Evolutionary conservation across 2,113 vertebrate genomes (phyloP).

Genomic region (Isurus oxyrinchus): DNA sequence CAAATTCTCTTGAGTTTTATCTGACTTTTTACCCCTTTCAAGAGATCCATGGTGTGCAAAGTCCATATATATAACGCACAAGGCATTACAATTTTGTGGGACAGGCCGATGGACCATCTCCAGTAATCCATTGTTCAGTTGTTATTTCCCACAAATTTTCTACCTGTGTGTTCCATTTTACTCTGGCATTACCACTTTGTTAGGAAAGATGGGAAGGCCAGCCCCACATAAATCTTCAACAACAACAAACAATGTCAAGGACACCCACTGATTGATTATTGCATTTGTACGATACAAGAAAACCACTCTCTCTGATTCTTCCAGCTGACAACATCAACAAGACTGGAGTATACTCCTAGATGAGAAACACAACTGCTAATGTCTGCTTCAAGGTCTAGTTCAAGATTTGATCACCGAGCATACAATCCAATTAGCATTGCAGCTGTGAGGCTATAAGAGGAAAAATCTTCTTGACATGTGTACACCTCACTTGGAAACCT

Average conservation of each 20-base stretch:
- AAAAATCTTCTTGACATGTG: neutral
- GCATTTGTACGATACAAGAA: neutral
- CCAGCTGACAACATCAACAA: neutral
- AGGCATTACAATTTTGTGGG: neutral
- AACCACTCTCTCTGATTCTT: neutral
- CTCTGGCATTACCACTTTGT: neutral
- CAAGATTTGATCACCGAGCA: neutral
- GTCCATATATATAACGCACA: neutral
- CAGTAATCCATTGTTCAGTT: neutral
- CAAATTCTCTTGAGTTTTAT: neutral
- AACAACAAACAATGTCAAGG: neutral
- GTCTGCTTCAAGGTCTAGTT: neutral
- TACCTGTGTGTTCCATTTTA: neutral
- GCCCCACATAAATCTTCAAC: neutral
- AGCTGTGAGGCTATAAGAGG: neutral
- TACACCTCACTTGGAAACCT: neutral
- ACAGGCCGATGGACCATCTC: neutral
- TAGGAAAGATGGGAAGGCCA: neutral
- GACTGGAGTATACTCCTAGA: neutral
- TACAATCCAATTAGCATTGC: neutral
- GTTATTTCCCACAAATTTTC: neutral
- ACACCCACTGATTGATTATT: neutral
- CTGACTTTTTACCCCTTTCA: neutral
- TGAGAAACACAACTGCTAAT: neutral
- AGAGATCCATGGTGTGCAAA: neutral